Percentiles rank a stretch among this genome's conserved stretches.
Conservation (phyloP, 2,113 vertebrate genomes). For the Guaruba guarouba region DNA sequence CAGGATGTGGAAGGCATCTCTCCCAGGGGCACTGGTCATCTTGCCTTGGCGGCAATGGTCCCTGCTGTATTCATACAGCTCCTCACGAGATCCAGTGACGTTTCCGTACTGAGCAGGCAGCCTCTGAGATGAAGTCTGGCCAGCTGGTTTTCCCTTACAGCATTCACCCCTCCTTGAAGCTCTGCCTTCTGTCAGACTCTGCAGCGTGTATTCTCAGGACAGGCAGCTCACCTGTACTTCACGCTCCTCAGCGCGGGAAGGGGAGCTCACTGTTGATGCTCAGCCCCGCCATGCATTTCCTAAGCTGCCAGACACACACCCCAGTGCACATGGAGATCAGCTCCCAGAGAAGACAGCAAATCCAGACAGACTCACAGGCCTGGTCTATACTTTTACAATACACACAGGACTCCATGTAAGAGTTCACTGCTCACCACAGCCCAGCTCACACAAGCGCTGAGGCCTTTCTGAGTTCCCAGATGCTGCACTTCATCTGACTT, state of each 20-base stretch:
- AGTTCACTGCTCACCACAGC: not conserved
- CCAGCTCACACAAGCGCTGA: not conserved
- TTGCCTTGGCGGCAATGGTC: not conserved
- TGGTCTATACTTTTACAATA: not conserved
- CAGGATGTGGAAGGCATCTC: not conserved
- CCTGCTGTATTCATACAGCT: not conserved
- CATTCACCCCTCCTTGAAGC: too few relatives aligned
- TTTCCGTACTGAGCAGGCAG: too few relatives aligned
- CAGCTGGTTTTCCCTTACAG: too few relatives aligned
- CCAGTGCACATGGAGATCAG: rapidly evolving
- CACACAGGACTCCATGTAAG: rapidly evolving
- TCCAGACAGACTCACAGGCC: not conserved
- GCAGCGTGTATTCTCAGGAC: too few relatives aligned
- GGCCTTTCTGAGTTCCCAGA: not conserved
- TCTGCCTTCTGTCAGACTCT: too few relatives aligned
- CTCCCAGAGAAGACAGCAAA: not conserved
- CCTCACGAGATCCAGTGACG: too few relatives aligned
- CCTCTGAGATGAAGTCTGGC: too few relatives aligned
- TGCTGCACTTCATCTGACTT: not conserved
- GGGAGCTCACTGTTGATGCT: not conserved
- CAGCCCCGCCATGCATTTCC: not conserved
- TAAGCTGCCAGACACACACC: not conserved
- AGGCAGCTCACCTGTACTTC: not conserved
- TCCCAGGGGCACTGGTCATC: not conserved
- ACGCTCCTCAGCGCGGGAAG: rapidly evolving